These are phyloP conservation scores for Orthosia gothica DNA, from an alignment of 2,888 invertebrate genomes.

Conservation along the genomic window DNA sequence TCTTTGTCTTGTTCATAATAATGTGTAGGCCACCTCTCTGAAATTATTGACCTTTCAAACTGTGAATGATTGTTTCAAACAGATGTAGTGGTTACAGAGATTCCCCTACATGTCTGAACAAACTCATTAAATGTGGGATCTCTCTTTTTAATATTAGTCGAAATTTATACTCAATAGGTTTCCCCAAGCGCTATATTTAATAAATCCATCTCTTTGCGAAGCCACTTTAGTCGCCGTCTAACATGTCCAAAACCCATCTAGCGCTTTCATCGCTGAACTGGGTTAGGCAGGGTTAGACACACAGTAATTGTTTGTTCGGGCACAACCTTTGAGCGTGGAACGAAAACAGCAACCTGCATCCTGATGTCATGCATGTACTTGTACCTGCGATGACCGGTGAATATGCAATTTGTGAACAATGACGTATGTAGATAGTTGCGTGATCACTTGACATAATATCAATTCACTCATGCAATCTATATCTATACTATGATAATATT, in stretches of 20 bases:
- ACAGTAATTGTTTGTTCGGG: constrained; percentile 63
- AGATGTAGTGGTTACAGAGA: no score
- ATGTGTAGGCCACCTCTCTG: no score
- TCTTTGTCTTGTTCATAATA: no score
- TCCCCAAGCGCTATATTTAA: constrained; percentile 26
- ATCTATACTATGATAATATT: no score
- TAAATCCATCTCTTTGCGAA: constrained; percentile 44
- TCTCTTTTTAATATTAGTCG: no score
- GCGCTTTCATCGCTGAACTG: constrained; percentile 60
- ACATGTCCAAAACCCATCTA: constrained; percentile 53
- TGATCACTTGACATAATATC: background rate
- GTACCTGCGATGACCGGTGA: constrained; percentile 13
- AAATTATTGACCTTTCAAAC: no score
- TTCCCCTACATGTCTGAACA: no score
- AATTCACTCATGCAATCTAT: no score
- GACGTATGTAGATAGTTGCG: background rate
- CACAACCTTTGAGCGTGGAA: constrained; percentile 48
- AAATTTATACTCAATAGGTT: constrained; percentile 5
- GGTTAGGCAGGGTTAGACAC: constrained; percentile 64
- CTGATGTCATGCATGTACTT: constrained; percentile 48
- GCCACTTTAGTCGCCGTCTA: constrained; percentile 40
- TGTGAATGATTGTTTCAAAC: no score
- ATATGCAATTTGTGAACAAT: constrained; percentile 31
- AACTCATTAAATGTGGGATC: no score
- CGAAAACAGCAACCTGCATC: constrained; percentile 53